Evolutionary conservation across 2,797 vertebrate genomes (phyloP).

Genomic region (Jordanella pulchra): DNA sequence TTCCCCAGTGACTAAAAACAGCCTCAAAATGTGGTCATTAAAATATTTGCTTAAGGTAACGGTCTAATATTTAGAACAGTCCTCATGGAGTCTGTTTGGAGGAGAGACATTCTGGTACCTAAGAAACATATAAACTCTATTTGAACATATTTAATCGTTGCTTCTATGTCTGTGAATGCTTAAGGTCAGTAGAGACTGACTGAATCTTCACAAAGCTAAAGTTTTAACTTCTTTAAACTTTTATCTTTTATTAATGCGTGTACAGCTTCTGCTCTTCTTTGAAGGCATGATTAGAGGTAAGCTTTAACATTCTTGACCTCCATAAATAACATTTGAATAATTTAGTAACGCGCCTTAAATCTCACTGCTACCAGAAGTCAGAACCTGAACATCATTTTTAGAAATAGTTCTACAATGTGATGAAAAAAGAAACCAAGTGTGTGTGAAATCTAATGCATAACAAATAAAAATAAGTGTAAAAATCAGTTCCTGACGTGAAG

Average conservation of each 20-base stretch:
- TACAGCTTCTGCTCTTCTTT: background rate
- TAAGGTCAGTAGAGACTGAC: background rate
- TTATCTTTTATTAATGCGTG: background rate
- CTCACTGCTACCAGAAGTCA: too few species aligned
- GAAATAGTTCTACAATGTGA: background rate
- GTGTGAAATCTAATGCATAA: background rate
- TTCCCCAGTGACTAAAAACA: background rate
- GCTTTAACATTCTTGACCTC: too few species aligned
- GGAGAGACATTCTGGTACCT: background rate
- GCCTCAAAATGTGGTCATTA: background rate
- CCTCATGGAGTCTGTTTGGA: background rate
- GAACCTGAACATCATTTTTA: too few species aligned
- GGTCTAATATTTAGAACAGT: background rate
- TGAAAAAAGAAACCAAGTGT: background rate
- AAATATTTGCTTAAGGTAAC: background rate
- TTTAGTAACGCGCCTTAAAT: too few species aligned
- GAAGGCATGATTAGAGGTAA: too few species aligned
- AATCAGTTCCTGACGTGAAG: constrained; percentile 18
- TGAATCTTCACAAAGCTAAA: background rate
- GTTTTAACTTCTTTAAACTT: too few species aligned
- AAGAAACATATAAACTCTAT: background rate
- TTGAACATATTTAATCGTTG: background rate
- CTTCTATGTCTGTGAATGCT: background rate
- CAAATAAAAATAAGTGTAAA: background rate
- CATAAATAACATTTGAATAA: too few species aligned